Base-by-base conservation (phyloP, 2,888 invertebrate species). In the Argyra leucocephala region DNA sequence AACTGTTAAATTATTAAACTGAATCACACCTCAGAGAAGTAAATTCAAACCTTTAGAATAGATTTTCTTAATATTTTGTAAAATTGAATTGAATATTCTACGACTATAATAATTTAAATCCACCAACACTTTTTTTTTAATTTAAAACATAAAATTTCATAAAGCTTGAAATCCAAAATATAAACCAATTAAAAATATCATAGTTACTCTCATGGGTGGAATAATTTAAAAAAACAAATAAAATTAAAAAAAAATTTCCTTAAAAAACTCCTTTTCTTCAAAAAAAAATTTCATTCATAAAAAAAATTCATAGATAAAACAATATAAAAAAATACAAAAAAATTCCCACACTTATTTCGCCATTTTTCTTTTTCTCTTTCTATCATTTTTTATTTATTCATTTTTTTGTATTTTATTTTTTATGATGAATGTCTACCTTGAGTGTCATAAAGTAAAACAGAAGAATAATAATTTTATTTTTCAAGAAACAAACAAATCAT, bases 341-440 rank as follows among this genome's bases (percentile, higher is more conserved):
- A 48, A 9, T 12, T 12, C 48, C 48, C 15, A 48, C 48, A 48
- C n/a, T 48, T 18, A 2, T 48, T 5, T 18, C 18, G 15, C 15
- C 12, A 15, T 48, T 48, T 48, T 48, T 15, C 31, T 31, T 31
- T 7, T n/a, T n/a, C n/a, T n/a, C n/a, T n/a, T n/a, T n/a, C n/a
- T n/a, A n/a, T n/a, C n/a, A n/a, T n/a, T n/a, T n/a, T n/a, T n/a
- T n/a, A n/a, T 2, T 6, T 26, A 6, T 37, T 15, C 37, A 37
- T 12, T 37, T 37, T 37, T 37, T 48, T 48, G 48, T 48, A 48
- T 48, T 2, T 48, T 31, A 26, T 31, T 31, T n/a, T n/a, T 31
- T 31, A 31, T 48, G 48, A 48, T 48, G n/a, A n/a, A 48, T 48
- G 48, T 48, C 48, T 48, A 48, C 48, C 48, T 48, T 48, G 48